Conservation (phyloP, 2,888 invertebrate species). For the Anthrax anthrax region DNA sequence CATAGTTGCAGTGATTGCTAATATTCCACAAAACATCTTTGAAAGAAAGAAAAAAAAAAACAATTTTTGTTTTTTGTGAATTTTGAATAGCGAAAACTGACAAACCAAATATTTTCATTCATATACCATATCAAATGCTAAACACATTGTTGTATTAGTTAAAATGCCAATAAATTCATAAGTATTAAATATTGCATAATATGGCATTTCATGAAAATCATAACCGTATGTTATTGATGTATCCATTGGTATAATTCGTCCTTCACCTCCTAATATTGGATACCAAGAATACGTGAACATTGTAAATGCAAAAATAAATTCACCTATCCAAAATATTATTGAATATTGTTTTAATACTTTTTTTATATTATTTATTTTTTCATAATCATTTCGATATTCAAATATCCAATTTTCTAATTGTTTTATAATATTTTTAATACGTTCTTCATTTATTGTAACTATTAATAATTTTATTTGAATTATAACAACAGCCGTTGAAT, state of each 20-base stretch:
- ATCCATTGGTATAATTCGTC: slow-evolving; percentile 1
- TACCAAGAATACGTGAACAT: neutral
- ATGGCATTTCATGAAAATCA: neutral
- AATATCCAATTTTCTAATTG: neutral
- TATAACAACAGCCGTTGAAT: slow-evolving; percentile 1
- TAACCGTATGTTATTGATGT: neutral
- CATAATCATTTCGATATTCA: neutral
- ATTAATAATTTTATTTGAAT: slow-evolving; percentile 1
- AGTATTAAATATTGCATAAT: neutral
- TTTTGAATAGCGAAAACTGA: too few relatives aligned
- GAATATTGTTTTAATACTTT: neutral
- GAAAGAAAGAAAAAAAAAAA: too few relatives aligned
- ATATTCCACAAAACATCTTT: slow-evolving; percentile 3
- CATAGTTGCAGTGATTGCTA: neutral
- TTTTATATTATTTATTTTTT: neutral
- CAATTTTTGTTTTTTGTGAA: too few relatives aligned
- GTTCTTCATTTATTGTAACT: neutral
- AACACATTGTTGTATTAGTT: neutral
- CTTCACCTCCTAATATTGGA: slow-evolving; percentile 1
- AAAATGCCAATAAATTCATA: neutral
- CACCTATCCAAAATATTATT: neutral
- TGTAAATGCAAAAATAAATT: neutral
- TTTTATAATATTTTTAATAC: neutral
- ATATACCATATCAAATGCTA: slow-evolving; percentile 3
- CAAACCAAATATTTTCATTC: too few relatives aligned